phyloP scores from a whole-genome alignment of 2,888 invertebrate genomes.

The Seira ritae region DNA sequence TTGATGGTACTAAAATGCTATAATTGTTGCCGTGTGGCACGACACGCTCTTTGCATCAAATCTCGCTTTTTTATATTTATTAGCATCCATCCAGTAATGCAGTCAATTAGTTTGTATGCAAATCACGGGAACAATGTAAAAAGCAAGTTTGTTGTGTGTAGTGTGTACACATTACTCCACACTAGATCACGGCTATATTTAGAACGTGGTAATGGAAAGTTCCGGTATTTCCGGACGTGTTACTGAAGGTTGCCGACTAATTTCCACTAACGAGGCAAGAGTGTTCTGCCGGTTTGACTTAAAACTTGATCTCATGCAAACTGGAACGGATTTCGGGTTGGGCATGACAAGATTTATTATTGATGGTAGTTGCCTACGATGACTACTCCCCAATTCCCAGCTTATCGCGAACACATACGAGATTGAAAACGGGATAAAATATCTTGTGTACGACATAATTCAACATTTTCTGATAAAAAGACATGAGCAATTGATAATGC shows the following conservation, averaged over 20 bases:
- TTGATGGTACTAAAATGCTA: constrained; percentile 18
- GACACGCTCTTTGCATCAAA: constrained; percentile 13
- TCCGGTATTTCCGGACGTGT: constrained; percentile 37
- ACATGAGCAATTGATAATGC: no score
- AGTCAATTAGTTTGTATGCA: constrained; percentile 53
- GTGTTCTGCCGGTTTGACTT: constrained; percentile 11
- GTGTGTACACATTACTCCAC: not conserved
- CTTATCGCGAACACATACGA: no score
- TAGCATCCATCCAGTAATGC: no score
- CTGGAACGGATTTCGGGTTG: no score
- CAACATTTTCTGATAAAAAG: no score
- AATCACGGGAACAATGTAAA: constrained; percentile 27
- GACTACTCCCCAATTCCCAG: no score
- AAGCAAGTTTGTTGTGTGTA: constrained; percentile 4
- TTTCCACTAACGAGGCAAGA: constrained; percentile 43
- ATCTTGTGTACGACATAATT: no score
- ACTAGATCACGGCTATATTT: constrained; percentile 41
- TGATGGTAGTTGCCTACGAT: no score
- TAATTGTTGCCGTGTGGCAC: constrained; percentile 53
- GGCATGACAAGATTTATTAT: no score
- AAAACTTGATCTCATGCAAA: constrained; percentile 39
- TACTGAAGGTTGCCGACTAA: constrained; percentile 43
- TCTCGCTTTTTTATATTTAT: no score
- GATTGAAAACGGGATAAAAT: no score
- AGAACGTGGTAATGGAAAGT: constrained; percentile 23